Conservation (phyloP, 2,797 vertebrate genomes). For the Megalops cyprinoides region DNA sequence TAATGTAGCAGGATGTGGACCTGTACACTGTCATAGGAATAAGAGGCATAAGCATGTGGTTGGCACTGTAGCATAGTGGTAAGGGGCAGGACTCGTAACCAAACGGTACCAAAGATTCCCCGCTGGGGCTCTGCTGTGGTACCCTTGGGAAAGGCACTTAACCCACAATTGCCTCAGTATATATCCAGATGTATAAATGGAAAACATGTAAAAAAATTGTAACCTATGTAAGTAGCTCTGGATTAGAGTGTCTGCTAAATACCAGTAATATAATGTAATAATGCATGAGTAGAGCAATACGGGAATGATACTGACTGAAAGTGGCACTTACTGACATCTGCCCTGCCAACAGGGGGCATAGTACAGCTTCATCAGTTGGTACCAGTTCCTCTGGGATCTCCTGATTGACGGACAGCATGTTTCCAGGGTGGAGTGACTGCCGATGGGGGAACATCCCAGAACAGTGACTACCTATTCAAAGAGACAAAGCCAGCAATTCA, state of each 20-base stretch:
- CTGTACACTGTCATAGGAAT: too few species aligned
- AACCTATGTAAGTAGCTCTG: too few species aligned
- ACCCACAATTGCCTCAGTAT: too few species aligned
- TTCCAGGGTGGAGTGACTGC: constrained; percentile 61
- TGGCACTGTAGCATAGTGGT: too few species aligned
- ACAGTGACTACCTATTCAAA: constrained; percentile 67
- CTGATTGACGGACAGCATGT: constrained; percentile 80
- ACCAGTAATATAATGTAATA: too few species aligned
- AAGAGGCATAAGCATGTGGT: background rate
- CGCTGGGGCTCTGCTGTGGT: too few species aligned
- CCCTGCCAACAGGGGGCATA: constrained; percentile 75
- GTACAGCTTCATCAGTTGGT: constrained; percentile 58
- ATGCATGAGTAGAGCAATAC: background rate
- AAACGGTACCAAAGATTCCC: too few species aligned
- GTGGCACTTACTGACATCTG: constrained; percentile 79
- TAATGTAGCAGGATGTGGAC: background rate
- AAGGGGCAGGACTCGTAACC: too few species aligned
- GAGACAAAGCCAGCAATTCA: background rate
- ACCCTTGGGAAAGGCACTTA: too few species aligned
- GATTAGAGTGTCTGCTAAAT: too few species aligned
- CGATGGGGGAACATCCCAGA: constrained; percentile 71
- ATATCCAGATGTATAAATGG: background rate
- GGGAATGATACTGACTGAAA: background rate
- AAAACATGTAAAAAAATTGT: too few species aligned
- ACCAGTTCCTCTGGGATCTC: constrained; percentile 78